phyloP scores from a whole-genome alignment of 2,113 vertebrate species.

The Plecotus auritus region DNA sequence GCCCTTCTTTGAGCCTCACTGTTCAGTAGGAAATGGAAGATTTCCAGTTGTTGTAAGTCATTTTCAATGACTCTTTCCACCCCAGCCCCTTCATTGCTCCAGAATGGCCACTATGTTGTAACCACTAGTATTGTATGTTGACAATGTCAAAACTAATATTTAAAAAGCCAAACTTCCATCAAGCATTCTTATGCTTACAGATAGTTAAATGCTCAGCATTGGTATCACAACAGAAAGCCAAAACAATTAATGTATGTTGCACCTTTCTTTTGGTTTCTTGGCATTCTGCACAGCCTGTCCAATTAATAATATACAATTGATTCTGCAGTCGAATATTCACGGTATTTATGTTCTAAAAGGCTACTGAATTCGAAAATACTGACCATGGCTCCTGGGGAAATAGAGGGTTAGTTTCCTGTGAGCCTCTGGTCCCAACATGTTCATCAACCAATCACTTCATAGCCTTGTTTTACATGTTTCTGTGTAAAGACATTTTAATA shows the following conservation, averaged over 20 bases:
- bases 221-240: rapidly evolving
- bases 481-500: background rate
- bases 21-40: too few relatives aligned
- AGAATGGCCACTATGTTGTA: rapidly evolving
- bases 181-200: rapidly evolving
- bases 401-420: background rate
- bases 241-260: rapidly evolving
- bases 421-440: background rate
- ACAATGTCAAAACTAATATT: rapidly evolving
- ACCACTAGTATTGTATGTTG: rapidly evolving
- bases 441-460: rapidly evolving
- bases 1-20: background rate
- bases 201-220: rapidly evolving
- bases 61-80: rapidly evolving
- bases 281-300: background rate
- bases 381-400: background rate
- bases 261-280: background rate
- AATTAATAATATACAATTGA: rapidly evolving
- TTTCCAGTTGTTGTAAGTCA: background rate
- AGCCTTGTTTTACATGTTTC: background rate
- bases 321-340: rapidly evolving
- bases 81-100: too few relatives aligned
- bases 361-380: background rate
- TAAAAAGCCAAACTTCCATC: background rate
- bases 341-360: rapidly evolving